Base-by-base conservation (phyloP, 2,888 invertebrate genomes). In the Nephrotoma appendiculata region DNA sequence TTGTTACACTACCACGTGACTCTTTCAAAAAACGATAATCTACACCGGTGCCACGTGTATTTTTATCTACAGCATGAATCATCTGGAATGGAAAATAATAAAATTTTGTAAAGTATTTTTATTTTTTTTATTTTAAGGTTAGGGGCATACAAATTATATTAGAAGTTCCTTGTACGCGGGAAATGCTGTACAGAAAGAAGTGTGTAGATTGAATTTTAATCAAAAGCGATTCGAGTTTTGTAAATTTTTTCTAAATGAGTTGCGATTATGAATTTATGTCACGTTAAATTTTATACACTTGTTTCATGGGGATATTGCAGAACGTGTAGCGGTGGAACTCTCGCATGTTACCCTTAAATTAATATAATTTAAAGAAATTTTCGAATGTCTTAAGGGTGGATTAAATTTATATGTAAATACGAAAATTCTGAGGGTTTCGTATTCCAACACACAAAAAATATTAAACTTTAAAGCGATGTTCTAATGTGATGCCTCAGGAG, bases 11-110 rank as follows among this genome's bases (percentile, higher is more conserved):
- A 41, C 92, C 92, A 89, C 91, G 90, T 87, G 91, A 89, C 88
- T 92, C 92, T 88, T 90, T 91, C 86, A 92, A 91, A 88, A 92
- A 92, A 88, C 92, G 91, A 89, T 90, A 91, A 89, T 92, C 92
- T n/a, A 42, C 43, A 1, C 84, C 43, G 86, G 91, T 91, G 87
- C 90, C 90, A 86, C 92, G 89, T 41, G 88, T 48, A 85, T 87
- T 88, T 71, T 91, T 90, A 88, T 92, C 91, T 89, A 91, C 91
- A 87, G 91, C 91, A 87, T 91, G 91, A 57, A 92, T 91, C 88
- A 90, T 90, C 91, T 91, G 89, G 5, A 87, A 88, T 41, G 1
- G 19, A 71, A 52, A 52, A 31, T 31, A 71, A 71, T 31, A 31
- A 71, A 71, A 71, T 9, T 9, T 44, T 44, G 11, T 44, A 44